phyloP scores from a whole-genome alignment of 2,113 vertebrate genomes.

The Cygnus buccinator region DNA sequence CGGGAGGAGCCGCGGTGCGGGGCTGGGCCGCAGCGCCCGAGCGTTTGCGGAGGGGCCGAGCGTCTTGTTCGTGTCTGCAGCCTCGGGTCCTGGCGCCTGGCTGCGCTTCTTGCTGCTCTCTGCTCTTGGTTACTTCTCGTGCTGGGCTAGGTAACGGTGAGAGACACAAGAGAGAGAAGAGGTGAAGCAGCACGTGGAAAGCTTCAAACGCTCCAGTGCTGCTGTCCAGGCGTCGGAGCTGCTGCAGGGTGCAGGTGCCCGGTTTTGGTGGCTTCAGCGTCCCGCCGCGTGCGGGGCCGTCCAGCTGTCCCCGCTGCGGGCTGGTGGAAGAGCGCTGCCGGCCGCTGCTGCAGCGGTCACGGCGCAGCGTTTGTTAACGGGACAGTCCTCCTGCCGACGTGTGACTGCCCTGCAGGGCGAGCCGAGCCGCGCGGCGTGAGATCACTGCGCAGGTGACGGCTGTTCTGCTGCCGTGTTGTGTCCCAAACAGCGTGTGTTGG shows the following conservation, averaged over 20 bases:
- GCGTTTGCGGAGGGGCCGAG: background rate
- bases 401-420: background rate
- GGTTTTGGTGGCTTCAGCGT: background rate
- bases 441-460: rapidly evolving
- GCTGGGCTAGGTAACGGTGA: background rate
- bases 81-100: rapidly evolving
- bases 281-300: rapidly evolving
- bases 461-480: background rate
- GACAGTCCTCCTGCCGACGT: background rate
- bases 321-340: background rate
- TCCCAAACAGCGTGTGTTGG: background rate
- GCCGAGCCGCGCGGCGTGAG: rapidly evolving
- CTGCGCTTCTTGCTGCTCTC: background rate
- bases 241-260: background rate
- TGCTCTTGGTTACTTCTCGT: background rate
- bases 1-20: background rate
- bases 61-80: rapidly evolving
- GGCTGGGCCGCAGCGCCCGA: background rate
- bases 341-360: rapidly evolving
- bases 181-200: background rate
- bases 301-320: background rate
- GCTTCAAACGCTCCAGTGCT: rapidly evolving
- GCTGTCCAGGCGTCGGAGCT: background rate
- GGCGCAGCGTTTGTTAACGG: background rate
- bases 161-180: background rate